Conservation (phyloP, 2,113 vertebrate species). For the Heteronetta atricapilla region DNA sequence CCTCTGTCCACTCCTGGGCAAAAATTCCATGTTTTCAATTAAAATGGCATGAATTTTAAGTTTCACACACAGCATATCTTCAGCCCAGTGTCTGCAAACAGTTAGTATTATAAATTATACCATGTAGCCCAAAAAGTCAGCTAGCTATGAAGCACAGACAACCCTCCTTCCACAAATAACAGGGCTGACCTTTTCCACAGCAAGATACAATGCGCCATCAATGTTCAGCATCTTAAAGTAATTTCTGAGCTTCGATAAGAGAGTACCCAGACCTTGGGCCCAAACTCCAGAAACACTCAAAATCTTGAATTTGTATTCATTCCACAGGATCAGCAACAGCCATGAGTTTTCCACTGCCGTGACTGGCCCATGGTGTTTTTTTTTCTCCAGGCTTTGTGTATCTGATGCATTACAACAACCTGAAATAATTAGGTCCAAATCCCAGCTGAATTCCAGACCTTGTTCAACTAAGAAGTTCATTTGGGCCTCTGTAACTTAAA, state of each 20-base stretch:
- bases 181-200: conserved; percentile 42
- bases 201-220: conserved; percentile 22
- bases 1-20: background rate
- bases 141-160: conserved; percentile 14
- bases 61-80: conserved; percentile 13
- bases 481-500: background rate
- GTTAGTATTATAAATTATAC: conserved; percentile 31
- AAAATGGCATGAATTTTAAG: background rate
- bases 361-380: background rate
- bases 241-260: background rate
- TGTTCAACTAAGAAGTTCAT: background rate
- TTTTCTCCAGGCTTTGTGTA: background rate
- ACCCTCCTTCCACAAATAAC: conserved; percentile 9
- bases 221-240: conserved; percentile 18
- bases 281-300: background rate
- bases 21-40: background rate
- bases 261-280: background rate
- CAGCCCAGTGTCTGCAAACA: background rate
- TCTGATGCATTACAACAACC: background rate
- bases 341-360: background rate
- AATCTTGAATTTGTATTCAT: background rate
- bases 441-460: background rate
- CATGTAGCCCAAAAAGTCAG: conserved; percentile 26
- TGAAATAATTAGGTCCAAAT: background rate
- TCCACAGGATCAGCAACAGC: background rate